These are phyloP conservation scores for Lagorchestes hirsutus DNA, from an alignment of 2,797 vertebrate species.

Conservation along the genomic window DNA sequence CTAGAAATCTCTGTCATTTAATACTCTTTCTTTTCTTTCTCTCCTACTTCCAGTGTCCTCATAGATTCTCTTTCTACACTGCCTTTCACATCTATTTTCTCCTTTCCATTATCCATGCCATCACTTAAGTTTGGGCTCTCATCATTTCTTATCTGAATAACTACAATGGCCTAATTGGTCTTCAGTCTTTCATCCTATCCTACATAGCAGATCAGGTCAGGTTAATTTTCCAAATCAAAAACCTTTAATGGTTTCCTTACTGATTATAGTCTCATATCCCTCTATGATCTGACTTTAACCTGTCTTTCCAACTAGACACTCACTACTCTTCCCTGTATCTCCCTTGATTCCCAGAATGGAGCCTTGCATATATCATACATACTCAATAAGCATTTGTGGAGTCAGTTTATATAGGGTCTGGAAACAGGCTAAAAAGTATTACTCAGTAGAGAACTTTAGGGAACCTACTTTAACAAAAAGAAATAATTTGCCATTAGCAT, in stretches of 20 bases:
- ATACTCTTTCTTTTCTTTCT: not conserved
- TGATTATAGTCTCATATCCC: not conserved
- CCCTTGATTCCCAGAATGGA: not conserved
- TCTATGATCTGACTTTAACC: not conserved
- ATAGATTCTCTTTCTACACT: not conserved
- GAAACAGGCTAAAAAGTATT: not conserved
- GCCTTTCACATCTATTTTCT: not conserved
- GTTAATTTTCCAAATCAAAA: not conserved
- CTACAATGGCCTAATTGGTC: not conserved
- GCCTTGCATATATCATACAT: not conserved
- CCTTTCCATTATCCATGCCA: not conserved
- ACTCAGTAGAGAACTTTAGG: not conserved
- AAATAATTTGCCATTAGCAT: not conserved
- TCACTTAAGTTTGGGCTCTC: not conserved
- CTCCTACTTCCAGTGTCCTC: not conserved
- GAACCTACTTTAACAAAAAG: not conserved
- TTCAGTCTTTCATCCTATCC: not conserved
- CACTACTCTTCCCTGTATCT: not conserved
- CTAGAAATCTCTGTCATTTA: not conserved
- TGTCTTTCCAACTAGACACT: not conserved
- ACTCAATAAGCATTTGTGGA: not conserved
- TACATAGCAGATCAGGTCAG: not conserved
- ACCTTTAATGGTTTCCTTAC: not conserved
- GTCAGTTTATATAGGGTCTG: not conserved
- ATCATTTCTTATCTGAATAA: not conserved